These are phyloP conservation scores for Onychomys arenicola DNA, from an alignment of 2,797 vertebrate species.

Conservation along the genomic window DNA sequence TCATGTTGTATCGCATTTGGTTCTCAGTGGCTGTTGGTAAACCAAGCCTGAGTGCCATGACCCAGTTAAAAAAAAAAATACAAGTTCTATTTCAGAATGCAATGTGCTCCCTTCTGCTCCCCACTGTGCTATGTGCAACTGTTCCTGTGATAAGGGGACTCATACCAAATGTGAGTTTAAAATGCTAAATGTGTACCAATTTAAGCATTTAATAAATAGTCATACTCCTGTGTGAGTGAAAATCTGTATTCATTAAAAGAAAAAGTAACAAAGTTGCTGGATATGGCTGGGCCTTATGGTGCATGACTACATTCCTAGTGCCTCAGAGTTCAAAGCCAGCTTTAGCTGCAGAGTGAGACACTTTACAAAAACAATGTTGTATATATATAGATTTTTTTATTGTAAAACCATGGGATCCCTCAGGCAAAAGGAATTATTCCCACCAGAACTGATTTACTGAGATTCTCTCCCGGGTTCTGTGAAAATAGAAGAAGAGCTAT, in stretches of 20 bases:
- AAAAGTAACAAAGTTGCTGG: not conserved
- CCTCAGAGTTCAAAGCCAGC: not conserved
- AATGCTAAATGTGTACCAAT: not conserved
- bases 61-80: not conserved
- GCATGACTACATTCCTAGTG: too few species aligned
- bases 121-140: not conserved
- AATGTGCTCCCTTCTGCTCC: not conserved
- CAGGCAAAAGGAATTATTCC: not conserved
- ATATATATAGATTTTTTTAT: not conserved
- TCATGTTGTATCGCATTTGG: not conserved
- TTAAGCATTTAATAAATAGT: not conserved
- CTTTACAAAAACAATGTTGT: not conserved
- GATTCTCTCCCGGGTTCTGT: not conserved
- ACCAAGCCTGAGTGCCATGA: not conserved
- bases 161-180: not conserved
- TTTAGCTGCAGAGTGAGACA: too few species aligned
- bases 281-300: not conserved
- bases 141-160: not conserved
- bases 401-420: not conserved
- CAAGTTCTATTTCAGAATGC: not conserved
- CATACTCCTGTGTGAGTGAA: not conserved
- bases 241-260: not conserved
- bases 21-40: constrained; percentile 49
- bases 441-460: not conserved
- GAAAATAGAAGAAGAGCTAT: not conserved